These are phyloP conservation scores for Drosophila helvetica DNA, from an alignment of 2,888 invertebrate species.

Conservation along the genomic window DNA sequence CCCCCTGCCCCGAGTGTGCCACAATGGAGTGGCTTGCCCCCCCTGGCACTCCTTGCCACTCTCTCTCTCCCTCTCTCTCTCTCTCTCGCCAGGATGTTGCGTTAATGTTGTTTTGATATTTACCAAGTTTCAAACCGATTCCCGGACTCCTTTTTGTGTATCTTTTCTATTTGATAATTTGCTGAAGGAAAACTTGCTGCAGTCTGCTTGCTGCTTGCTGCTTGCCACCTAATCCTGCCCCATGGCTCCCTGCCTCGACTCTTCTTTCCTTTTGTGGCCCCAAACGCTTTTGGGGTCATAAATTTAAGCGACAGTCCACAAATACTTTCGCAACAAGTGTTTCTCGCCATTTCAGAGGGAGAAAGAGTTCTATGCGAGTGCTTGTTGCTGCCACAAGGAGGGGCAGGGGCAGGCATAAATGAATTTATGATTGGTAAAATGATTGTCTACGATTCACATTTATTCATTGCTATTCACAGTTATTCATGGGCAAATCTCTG, in stretches of 20 bases:
- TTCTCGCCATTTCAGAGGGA: conserved; percentile 18
- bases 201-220: conserved; percentile 14
- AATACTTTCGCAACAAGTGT: conserved; percentile 83
- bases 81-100: background rate
- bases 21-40: conserved; percentile 34
- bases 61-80: background rate
- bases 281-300: conserved; percentile 73
- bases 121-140: conserved; percentile 38
- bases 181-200: conserved; percentile 62
- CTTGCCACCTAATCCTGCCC: conserved; percentile 29
- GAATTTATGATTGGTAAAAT: conserved; percentile 34
- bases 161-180: conserved; percentile 67
- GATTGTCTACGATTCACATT: conserved; percentile 12
- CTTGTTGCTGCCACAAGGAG: background rate
- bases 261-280: conserved; percentile 53
- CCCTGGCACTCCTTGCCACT: background rate
- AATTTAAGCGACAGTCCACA: conserved; percentile 83
- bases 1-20: background rate
- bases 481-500: conserved; percentile 33
- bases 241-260: conserved; percentile 25
- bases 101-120: conserved; percentile 79
- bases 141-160: conserved; percentile 47
- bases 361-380: background rate
- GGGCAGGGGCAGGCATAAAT: conserved; percentile 13
- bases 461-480: conserved; percentile 25